A percentile compares a stretch with the other conserved stretches of the same genome.
Evolutionary conservation across 2,113 vertebrate species (phyloP).

Genomic region (Proteles cristata): DNA sequence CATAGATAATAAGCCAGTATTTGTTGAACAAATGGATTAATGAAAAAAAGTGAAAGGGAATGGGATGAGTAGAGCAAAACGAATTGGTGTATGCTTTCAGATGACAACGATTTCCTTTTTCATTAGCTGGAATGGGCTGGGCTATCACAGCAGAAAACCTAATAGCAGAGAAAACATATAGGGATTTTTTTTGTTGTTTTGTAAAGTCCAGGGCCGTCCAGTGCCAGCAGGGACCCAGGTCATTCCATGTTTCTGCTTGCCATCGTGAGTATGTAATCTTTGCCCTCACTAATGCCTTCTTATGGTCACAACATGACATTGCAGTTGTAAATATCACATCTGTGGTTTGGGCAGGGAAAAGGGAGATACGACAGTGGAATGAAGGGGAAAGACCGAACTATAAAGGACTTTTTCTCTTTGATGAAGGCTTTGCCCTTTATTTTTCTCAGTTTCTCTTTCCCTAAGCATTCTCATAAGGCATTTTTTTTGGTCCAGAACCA

Average conservation of each 20-base stretch:
- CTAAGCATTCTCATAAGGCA: background rate
- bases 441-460: background rate
- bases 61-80: background rate
- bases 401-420: background rate
- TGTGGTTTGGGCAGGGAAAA: background rate
- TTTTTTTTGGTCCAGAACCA: background rate
- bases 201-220: background rate
- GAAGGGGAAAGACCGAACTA: background rate
- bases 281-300: background rate
- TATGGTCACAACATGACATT: background rate
- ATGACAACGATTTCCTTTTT: background rate
- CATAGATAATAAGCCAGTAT: background rate
- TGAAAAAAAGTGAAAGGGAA: background rate
- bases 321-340: background rate
- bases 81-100: background rate
- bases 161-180: background rate
- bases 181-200: background rate
- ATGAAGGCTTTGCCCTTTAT: background rate
- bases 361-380: background rate
- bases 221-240: background rate
- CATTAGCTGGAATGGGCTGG: background rate
- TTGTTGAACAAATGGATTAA: background rate
- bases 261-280: background rate
- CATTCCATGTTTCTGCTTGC: background rate
- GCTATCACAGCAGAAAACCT: background rate